Percentiles rank a stretch among this genome's conserved stretches.
These are phyloP conservation scores for Neoscelio sp. DNA, from an alignment of 2,888 invertebrate genomes.

Conservation along the genomic window DNA sequence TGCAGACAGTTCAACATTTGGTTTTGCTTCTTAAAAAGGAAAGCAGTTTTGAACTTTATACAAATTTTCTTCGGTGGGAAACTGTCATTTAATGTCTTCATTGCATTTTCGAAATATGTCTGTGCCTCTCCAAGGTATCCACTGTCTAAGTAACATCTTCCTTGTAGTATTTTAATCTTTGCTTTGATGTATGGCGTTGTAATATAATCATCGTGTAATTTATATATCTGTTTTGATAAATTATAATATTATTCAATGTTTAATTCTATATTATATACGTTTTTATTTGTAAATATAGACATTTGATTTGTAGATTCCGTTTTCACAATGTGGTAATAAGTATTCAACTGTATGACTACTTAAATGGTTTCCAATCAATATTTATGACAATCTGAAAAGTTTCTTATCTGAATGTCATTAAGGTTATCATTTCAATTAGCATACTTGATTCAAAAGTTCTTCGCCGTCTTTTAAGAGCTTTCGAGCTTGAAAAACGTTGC, in stretches of 20 bases:
- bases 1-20: conserved; percentile 78
- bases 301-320: too few species aligned
- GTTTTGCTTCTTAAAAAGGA: conserved; percentile 77
- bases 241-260: too few species aligned
- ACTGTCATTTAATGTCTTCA: conserved; percentile 81
- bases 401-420: too few species aligned
- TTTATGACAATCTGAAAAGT: too few species aligned
- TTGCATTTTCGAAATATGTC: conserved; percentile 78
- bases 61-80: conserved; percentile 80
- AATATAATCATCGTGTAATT: conserved; percentile 72
- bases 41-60: conserved; percentile 73
- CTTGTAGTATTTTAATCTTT: conserved; percentile 83
- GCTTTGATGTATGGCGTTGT: conserved; percentile 80
- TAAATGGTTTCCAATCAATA: too few species aligned
- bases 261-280: too few species aligned
- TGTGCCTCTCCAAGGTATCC: conserved; percentile 82
- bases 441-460: conserved; percentile 73
- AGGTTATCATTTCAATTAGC: too few species aligned
- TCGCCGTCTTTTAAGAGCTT: conserved; percentile 84
- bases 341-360: too few species aligned
- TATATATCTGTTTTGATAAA: conserved; percentile 73
- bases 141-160: conserved; percentile 81
- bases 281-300: too few species aligned
- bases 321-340: too few species aligned
- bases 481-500: conserved; percentile 85